phyloP scores from a whole-genome alignment of 2,888 invertebrate genomes.

The Lamellibrachia satsuma region DNA sequence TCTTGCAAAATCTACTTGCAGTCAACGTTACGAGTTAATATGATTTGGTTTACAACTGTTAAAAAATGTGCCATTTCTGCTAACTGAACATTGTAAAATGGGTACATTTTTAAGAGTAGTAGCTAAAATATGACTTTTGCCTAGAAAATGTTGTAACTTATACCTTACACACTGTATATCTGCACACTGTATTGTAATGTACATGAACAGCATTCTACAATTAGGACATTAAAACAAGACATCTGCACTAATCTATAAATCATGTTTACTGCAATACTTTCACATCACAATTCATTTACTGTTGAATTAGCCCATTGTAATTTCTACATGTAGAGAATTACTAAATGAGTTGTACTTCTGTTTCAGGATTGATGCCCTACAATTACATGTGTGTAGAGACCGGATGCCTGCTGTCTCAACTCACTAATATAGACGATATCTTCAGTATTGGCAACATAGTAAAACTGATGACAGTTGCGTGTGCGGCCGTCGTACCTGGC shows the following conservation, averaged over 20 bases:
- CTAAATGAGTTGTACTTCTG: neutral
- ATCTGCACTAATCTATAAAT: neutral
- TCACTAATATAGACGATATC: constrained; percentile 68
- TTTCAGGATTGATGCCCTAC: constrained; percentile 72
- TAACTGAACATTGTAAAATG: too few relatives aligned
- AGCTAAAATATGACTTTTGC: too few relatives aligned
- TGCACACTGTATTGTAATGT: too few relatives aligned
- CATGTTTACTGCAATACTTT: neutral
- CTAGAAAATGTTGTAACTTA: too few relatives aligned
- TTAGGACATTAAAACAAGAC: neutral
- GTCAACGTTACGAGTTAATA: too few relatives aligned
- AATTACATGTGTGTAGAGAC: constrained; percentile 72
- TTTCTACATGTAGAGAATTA: neutral
- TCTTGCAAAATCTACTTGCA: too few relatives aligned
- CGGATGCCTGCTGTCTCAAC: constrained; percentile 69
- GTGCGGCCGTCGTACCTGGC: constrained; percentile 61
- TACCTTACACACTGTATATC: too few relatives aligned
- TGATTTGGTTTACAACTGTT: too few relatives aligned
- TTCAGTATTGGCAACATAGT: constrained; percentile 63
- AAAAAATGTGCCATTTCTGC: too few relatives aligned
- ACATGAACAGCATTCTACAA: too few relatives aligned
- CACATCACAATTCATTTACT: neutral
- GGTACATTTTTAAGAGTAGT: too few relatives aligned
- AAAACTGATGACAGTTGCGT: constrained; percentile 62
- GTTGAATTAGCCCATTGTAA: neutral